Conservation (phyloP, 2,113 vertebrate species). For the Dermatemys mawii region DNA sequence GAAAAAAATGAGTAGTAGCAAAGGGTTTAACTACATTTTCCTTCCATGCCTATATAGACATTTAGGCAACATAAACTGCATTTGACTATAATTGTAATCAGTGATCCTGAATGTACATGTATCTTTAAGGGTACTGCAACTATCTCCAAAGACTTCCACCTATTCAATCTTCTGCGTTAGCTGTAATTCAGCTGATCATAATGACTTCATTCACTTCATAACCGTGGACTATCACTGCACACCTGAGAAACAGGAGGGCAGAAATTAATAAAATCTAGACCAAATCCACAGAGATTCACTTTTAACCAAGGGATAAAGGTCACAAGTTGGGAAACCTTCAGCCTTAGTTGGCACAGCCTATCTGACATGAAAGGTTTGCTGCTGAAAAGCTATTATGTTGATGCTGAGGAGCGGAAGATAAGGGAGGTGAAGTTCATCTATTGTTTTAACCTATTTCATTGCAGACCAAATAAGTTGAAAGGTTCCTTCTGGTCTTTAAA, state of each 20-base stretch:
- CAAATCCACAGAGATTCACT: slow-evolving; percentile 57
- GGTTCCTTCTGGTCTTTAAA: slow-evolving; percentile 56
- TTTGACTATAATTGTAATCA: background rate
- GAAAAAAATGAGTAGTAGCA: background rate
- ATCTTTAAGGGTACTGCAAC: background rate
- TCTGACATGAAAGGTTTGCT: slow-evolving; percentile 68
- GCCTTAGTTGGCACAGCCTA: slow-evolving; percentile 48
- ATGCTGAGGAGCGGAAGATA: slow-evolving; percentile 67
- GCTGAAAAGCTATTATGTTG: slow-evolving; percentile 68
- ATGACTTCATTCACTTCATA: background rate
- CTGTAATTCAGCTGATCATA: slow-evolving; percentile 1
- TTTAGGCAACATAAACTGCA: background rate
- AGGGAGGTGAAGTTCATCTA: slow-evolving; percentile 73
- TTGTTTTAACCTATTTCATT: slow-evolving; percentile 76
- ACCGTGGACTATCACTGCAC: slow-evolving; percentile 5
- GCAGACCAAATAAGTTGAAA: slow-evolving; percentile 75
- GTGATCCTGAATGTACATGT: background rate
- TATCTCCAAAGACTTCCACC: background rate
- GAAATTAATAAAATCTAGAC: slow-evolving; percentile 71
- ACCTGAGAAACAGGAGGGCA: slow-evolving; percentile 51
- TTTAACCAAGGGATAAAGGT: slow-evolving; percentile 66
- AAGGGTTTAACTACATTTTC: background rate
- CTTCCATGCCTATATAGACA: background rate
- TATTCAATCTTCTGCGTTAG: background rate
- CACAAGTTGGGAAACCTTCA: slow-evolving; percentile 62